Evolutionary conservation across 2,797 vertebrate genomes (phyloP).

Genomic region (Periparus ater): DNA sequence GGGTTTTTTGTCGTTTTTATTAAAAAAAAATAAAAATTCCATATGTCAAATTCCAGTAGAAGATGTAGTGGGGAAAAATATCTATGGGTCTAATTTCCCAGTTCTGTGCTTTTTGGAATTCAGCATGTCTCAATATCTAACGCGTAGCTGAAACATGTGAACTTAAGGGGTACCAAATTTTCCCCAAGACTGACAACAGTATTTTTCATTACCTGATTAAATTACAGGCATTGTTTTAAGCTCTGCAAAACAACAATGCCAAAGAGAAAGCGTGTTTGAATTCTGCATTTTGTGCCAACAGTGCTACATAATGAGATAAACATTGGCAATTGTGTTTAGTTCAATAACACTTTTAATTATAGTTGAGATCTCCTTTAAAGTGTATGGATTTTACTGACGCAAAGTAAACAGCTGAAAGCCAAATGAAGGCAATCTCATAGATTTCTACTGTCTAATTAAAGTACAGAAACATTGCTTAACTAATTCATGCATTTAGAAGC

Average conservation of each 20-base stretch:
- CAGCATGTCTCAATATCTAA: neutral
- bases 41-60: neutral
- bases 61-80: neutral
- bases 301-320: slow-evolving; percentile 56
- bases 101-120: neutral
- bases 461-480: slow-evolving; percentile 28
- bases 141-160: neutral
- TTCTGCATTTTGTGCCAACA: neutral
- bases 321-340: slow-evolving; percentile 63
- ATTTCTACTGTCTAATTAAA: slow-evolving; percentile 64
- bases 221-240: neutral
- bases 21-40: neutral
- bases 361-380: slow-evolving; percentile 52
- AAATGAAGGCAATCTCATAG: slow-evolving; percentile 33
- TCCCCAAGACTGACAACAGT: neutral
- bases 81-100: neutral
- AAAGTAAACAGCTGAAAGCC: slow-evolving; percentile 61
- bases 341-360: slow-evolving; percentile 74
- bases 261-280: slow-evolving; percentile 28
- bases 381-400: slow-evolving; percentile 60
- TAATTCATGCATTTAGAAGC: neutral
- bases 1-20: neutral
- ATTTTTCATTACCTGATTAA: neutral
- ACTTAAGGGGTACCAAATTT: neutral
- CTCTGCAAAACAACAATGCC: neutral